Conservation (phyloP, 2,888 invertebrate genomes). For the Rhyacophila evoluta region DNA sequence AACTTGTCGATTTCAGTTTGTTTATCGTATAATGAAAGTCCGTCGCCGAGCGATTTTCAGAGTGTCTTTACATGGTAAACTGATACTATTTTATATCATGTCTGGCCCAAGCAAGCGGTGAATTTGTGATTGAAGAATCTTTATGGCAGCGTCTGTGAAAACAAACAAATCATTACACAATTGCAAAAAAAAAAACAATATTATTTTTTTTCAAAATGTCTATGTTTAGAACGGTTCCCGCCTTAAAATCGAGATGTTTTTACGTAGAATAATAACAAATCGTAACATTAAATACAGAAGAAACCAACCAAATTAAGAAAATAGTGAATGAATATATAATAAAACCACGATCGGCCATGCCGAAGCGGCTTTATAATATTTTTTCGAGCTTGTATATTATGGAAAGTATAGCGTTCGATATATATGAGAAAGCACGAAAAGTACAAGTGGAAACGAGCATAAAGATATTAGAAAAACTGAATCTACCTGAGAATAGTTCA, state of each 20-base stretch:
- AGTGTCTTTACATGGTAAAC: not conserved
- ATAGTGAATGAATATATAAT: not conserved
- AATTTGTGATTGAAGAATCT: not conserved
- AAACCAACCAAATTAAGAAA: not conserved
- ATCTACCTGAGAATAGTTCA: constrained; percentile 29
- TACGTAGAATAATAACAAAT: not conserved
- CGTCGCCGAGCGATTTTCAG: not conserved
- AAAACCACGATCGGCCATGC: not conserved
- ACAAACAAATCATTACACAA: constrained; percentile 12
- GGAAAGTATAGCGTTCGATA: constrained; percentile 32
- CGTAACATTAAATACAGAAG: constrained; percentile 10
- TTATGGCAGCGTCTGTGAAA: not conserved
- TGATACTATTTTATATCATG: not conserved
- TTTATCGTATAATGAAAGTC: not conserved
- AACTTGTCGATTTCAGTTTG: too few species aligned
- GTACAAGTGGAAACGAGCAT: constrained; percentile 1
- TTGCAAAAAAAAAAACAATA: not conserved
- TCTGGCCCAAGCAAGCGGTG: not conserved
- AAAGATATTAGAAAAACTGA: not conserved
- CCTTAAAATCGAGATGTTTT: constrained; percentile 40
- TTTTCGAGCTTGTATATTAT: constrained; percentile 37
- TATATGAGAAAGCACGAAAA: constrained; percentile 23
- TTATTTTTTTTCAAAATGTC: constrained; percentile 39
- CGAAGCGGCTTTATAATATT: constrained; percentile 25
- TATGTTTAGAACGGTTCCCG: constrained; percentile 46